Evolutionary conservation across 2,888 invertebrate species (phyloP).

Genomic region (Amphipyra berbera): DNA sequence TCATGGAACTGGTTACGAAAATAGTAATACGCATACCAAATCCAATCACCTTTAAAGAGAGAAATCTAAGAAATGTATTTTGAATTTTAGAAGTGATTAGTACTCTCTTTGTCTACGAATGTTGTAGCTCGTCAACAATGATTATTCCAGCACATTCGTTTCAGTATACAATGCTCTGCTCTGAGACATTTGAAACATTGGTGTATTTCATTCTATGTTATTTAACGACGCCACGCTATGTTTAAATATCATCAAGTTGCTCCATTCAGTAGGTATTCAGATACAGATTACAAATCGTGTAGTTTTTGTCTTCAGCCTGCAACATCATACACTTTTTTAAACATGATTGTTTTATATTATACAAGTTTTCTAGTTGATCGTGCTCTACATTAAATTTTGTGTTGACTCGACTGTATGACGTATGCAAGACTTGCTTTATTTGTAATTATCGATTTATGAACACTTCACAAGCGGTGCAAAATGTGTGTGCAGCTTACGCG

Average conservation of each 20-base stretch:
- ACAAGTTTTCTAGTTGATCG: slow-evolving; percentile 53
- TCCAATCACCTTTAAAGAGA: not conserved
- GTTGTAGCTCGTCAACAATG: slow-evolving; percentile 21
- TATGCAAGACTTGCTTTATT: slow-evolving; percentile 38
- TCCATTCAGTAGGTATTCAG: slow-evolving; percentile 50
- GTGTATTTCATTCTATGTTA: slow-evolving; percentile 63
- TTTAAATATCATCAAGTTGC: slow-evolving; percentile 73
- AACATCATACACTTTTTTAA: slow-evolving; percentile 44
- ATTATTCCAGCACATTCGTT: slow-evolving; percentile 40
- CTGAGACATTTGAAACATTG: slow-evolving; percentile 33
- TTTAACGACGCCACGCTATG: slow-evolving; percentile 71
- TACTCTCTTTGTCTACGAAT: slow-evolving; percentile 15
- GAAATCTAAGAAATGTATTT: slow-evolving; percentile 20
- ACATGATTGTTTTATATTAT: slow-evolving; percentile 51
- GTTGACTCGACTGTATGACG: slow-evolving; percentile 57
- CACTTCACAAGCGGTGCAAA: slow-evolving; percentile 57
- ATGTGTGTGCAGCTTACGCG: slow-evolving; percentile 60
- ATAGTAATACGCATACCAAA: not conserved
- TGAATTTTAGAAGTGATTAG: slow-evolving; percentile 27
- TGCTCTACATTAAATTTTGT: slow-evolving; percentile 49
- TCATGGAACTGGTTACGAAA: not conserved
- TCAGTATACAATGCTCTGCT: slow-evolving; percentile 27
- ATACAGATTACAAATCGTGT: slow-evolving; percentile 58
- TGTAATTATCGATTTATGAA: slow-evolving; percentile 16
- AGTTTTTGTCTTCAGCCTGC: slow-evolving; percentile 35